Evolutionary conservation across 2,888 invertebrate species (phyloP), one percentile per base, ranked within the genome.

Genomic region (Crioceris asparagi): DNA sequence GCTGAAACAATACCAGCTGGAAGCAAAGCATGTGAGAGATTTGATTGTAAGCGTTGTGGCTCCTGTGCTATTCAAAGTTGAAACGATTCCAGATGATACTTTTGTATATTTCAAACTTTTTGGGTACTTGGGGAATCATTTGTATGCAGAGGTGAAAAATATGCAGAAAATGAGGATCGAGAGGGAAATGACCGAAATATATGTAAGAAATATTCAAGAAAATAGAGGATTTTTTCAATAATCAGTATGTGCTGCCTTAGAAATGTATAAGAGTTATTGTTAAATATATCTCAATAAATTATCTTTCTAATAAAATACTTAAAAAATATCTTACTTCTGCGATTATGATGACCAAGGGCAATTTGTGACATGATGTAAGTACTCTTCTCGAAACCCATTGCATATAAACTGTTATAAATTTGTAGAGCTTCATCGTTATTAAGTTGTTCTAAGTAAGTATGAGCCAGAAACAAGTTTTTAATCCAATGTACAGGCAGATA

Each of bases 281-380:
- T n/a, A n/a, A n/a, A n/a, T n/a, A n/a, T n/a, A n/a, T n/a, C n/a
- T n/a, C n/a, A n/a, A 6, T 11, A 25, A n/a, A 25, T 25, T 25
- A 25, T 25, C 25, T 25, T 4, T 4, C 3, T n/a, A 25, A 25
- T 3, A 6, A 4, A 25, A 4, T 25, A 25, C 6, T n/a, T 6
- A 25, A 25, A 34, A 38, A 21, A 35, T 2, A 15, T 18, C 50
- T 60, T 66, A 83, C 87, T 86, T 75, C 91, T 75, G 59, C 84
- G 80, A 55, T 94, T 92, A 65, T 96, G 91, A 62, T 87, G 83
- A 11, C 87, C 87, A 46, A 91, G 79, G 7, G 94, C 96, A 65
- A 88, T 83, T 68, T 94, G 93, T 2, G 93, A 83, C 47, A 83
- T 78, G 12, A 97, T 72, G 64, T 93, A 94, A 36, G 85, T 81